Conservation (phyloP, 2,888 invertebrate species). For the Marasmarcha lunaedactyla region DNA sequence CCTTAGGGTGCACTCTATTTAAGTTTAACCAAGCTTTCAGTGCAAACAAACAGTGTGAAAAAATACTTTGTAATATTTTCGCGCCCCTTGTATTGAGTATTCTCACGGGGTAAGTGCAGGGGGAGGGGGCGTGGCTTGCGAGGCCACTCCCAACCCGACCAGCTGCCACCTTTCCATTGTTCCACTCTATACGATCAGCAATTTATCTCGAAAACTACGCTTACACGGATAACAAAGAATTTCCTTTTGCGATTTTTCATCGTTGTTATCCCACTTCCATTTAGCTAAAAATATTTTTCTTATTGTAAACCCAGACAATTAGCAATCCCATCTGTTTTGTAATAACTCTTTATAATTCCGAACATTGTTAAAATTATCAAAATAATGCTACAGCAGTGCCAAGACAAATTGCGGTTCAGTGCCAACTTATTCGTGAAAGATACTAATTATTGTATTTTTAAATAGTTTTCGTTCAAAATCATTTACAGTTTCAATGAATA, state of each 20-base stretch:
- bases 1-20: conserved; percentile 45
- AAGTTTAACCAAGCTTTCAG: conserved; percentile 36
- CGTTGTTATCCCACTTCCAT: no score
- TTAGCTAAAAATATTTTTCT: no score
- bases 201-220: neutral
- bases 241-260: no score
- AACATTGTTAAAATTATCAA: conserved; percentile 1
- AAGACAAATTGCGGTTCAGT: neutral
- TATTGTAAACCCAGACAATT: no score
- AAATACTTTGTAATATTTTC: conserved; percentile 49
- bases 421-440: neutral
- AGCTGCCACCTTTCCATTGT: conserved; percentile 39
- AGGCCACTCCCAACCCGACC: conserved; percentile 42
- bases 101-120: conserved; percentile 49
- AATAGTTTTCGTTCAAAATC: no score
- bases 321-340: no score
- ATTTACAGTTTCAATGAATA: no score
- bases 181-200: conserved; percentile 13
- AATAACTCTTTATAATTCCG: no score
- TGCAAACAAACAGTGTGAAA: conserved; percentile 24
- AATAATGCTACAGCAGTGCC: conserved; percentile 1
- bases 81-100: conserved; percentile 38
- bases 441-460: neutral
- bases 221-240: no score
- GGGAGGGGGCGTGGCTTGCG: conserved; percentile 15